Conservation (phyloP, 2,888 invertebrate genomes). For the Mamestra brassicae region DNA sequence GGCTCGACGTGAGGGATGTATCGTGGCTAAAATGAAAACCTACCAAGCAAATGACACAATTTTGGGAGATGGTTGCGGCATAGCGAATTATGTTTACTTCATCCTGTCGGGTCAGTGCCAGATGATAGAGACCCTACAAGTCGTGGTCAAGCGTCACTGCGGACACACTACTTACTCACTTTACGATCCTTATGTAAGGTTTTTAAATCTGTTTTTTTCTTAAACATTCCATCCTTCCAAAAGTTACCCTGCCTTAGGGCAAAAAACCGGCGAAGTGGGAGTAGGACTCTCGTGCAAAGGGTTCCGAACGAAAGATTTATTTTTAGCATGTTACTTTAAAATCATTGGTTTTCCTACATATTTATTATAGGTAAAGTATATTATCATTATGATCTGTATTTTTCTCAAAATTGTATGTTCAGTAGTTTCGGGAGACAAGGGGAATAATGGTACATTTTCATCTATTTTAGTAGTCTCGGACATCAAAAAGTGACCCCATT, state of each 20-base stretch:
- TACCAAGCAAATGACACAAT: constrained; percentile 90
- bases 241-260: background rate
- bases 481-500: no score
- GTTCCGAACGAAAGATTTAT: no score
- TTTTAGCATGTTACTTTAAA: no score
- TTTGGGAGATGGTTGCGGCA: constrained; percentile 88
- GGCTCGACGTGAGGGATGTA: constrained; percentile 92
- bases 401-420: no score
- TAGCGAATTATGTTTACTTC: constrained; percentile 89
- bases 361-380: no score
- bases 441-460: no score
- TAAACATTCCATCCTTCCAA: background rate
- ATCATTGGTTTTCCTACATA: no score
- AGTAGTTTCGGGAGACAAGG: no score
- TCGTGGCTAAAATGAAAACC: constrained; percentile 91
- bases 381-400: no score
- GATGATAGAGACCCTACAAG: constrained; percentile 91
- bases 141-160: constrained; percentile 74
- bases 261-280: no score
- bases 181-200: constrained; percentile 84
- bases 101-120: constrained; percentile 91
- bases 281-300: no score
- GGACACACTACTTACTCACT: constrained; percentile 84
- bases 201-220: background rate
- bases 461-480: no score